phyloP scores from a whole-genome alignment of 2,797 vertebrate genomes.

The Arrhamphus sclerolepis region DNA sequence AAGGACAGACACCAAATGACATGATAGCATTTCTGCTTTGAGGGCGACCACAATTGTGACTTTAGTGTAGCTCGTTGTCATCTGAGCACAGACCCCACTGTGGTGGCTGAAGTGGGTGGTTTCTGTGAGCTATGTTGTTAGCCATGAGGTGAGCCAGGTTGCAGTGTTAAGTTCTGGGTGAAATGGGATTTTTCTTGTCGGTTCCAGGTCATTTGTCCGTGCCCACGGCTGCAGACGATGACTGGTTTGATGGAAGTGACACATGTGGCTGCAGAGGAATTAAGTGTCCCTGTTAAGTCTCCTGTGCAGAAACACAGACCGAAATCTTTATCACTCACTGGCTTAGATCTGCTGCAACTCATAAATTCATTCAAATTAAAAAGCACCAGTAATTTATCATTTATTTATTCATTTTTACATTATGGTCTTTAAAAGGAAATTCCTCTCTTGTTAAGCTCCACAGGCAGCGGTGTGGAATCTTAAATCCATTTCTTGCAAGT shows the following conservation, averaged over 20 bases:
- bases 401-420: too few relatives aligned
- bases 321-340: not conserved
- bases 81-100: conserved; percentile 28
- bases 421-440: too few relatives aligned
- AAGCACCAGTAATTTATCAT: conserved; percentile 19
- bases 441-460: not conserved
- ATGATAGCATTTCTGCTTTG: conserved; percentile 19
- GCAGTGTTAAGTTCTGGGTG: conserved; percentile 40
- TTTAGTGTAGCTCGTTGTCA: conserved; percentile 24
- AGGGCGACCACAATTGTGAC: not conserved
- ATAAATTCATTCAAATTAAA: conserved; percentile 67
- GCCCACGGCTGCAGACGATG: conserved; percentile 51
- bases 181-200: conserved; percentile 56
- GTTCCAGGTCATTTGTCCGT: conserved; percentile 56
- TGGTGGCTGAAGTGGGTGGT: not conserved
- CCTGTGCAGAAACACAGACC: conserved; percentile 30
- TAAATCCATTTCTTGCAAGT: conserved; percentile 12
- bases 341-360: conserved; percentile 58
- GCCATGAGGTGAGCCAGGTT: conserved; percentile 25
- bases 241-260: conserved; percentile 52
- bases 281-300: conserved; percentile 20
- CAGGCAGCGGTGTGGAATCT: not conserved
- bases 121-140: conserved; percentile 25
- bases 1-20: not conserved
- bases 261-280: conserved; percentile 34